phyloP scores from a whole-genome alignment of 2,113 vertebrate genomes.

The Pollachius pollachius region DNA sequence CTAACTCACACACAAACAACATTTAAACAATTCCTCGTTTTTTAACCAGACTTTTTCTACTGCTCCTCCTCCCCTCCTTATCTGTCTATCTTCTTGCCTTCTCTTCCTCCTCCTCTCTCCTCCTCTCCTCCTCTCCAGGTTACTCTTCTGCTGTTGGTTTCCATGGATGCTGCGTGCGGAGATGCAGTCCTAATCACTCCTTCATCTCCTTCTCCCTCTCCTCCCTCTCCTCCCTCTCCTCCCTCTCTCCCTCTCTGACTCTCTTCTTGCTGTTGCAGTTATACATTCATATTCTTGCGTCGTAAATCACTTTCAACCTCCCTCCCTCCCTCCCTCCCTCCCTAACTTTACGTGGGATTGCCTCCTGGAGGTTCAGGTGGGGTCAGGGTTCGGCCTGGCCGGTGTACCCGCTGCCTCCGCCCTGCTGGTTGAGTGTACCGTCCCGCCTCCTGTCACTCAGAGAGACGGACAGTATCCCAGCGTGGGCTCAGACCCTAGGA shows the following conservation, averaged over 20 bases:
- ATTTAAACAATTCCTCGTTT: no score
- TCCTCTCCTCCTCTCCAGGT: constrained; percentile 64
- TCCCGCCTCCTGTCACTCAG: no score
- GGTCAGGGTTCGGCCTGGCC: no score
- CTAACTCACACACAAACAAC: no score
- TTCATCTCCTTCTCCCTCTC: constrained; percentile 17
- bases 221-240: neutral
- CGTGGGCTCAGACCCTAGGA: no score
- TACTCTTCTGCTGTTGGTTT: constrained; percentile 95
- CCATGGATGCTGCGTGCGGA: constrained; percentile 93
- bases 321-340: neutral
- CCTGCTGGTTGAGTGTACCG: no score
- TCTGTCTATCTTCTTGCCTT: neutral
- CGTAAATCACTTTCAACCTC: constrained; percentile 6
- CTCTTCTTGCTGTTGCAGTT: neutral
- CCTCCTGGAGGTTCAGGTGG: no score
- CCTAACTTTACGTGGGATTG: neutral
- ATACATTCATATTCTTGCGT: constrained; percentile 13
- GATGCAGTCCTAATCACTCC: constrained; percentile 84
- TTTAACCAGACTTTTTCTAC: no score
- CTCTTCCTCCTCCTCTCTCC: neutral
- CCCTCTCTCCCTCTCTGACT: constrained; percentile 22
- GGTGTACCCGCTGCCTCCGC: no score
- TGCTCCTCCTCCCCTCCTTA: neutral
- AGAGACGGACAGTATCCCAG: no score